phyloP scores from a whole-genome alignment of 2,888 invertebrate genomes.

The Sinodicranocentrus sp. region DNA sequence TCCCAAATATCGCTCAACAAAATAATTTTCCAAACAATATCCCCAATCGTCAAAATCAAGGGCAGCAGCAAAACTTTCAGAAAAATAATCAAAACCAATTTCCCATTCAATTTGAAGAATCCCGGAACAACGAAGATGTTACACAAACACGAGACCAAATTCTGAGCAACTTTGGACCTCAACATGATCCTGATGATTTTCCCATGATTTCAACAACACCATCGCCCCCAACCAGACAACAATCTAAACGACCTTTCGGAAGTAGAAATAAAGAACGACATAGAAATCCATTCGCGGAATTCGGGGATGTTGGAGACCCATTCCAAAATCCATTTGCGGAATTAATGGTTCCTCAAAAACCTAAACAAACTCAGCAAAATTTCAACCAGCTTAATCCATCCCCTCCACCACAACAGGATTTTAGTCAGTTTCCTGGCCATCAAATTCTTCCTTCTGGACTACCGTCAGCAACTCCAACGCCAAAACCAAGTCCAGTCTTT shows the following conservation, averaged over 20 bases:
- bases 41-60: neutral
- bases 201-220: neutral
- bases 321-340: slow-evolving; percentile 43
- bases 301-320: slow-evolving; percentile 27
- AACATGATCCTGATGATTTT: slow-evolving; percentile 35
- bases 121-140: slow-evolving; percentile 20
- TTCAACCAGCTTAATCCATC: neutral
- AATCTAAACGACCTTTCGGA: slow-evolving; percentile 18
- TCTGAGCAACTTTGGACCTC: slow-evolving; percentile 45
- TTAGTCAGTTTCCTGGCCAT: neutral
- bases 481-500: neutral
- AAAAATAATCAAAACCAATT: neutral
- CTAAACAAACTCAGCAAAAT: neutral
- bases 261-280: slow-evolving; percentile 16
- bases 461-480: slow-evolving; percentile 2
- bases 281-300: slow-evolving; percentile 36
- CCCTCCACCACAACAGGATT: neutral
- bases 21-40: neutral
- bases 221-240: neutral
- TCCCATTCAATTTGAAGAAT: slow-evolving; percentile 17
- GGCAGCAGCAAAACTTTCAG: neutral
- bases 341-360: slow-evolving; percentile 2
- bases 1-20: neutral
- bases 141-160: slow-evolving; percentile 50
- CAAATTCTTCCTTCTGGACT: neutral